Base-by-base conservation (phyloP, 2,113 vertebrate species). In the Drymodes brunneopygia region DNA sequence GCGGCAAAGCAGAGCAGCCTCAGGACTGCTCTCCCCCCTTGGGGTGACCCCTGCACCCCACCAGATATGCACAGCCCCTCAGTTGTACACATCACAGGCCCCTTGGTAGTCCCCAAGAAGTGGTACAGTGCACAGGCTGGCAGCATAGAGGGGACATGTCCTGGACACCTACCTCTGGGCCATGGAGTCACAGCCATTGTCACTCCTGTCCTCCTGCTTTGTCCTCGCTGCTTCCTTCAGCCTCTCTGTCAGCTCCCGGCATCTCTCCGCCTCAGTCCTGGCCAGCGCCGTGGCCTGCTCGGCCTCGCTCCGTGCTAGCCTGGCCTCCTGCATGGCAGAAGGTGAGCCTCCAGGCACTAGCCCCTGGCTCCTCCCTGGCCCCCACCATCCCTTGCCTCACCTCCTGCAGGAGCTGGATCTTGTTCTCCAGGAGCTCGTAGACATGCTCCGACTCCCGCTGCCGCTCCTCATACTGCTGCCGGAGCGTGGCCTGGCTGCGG, bases 391-490 rank as follows among this genome's bases (percentile, higher is more conserved):
- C 8, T 7, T 8, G 12, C 7, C 96, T 87, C 90, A 99, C 99
- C 98, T 99, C 98, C 57, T 99, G 98, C 66, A 99, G 98, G 77
- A 98, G 98, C 94, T 98, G 98, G 48, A 99, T 98, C 97, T 99
- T 99, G 91, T 98, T 98, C 74, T 98, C 97, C 88, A 99, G 98
- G 83, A 98, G 95, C 78, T 98, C 98, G 0, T 98, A 98, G 71
- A 98, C 98, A 1, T 98, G 98, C 79, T 98, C 97, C 0, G 98
- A 98, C 90, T 99, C 98, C 86, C 98, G 97, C 96, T 98, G 98
- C 15, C 53, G 95, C 81, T 99, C 98, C 35, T 98, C 97, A 85
- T 97, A 98, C 92, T 98, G 98, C 69, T 96, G 97, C 94, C 81
- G 98, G 74, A 98, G 97, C 15, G 97, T 98, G 1, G 98, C 98